Base-by-base conservation (phyloP, 2,888 invertebrate species). In the Oxyscelio sp. region DNA sequence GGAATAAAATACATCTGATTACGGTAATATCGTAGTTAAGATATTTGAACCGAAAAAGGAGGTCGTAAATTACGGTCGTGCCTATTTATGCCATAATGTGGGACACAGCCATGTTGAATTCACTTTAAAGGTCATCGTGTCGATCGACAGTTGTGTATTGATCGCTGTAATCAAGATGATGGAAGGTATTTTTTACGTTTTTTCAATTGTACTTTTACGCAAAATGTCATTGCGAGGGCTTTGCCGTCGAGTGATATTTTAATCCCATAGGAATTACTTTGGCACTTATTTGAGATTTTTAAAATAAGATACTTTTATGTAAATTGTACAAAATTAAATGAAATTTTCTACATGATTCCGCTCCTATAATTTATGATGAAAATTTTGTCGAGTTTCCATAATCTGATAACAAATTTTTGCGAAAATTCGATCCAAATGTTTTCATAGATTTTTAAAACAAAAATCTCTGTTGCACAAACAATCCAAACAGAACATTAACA, bases 21-120 rank as follows among this genome's bases (percentile, higher is more conserved):
- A 78, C 73, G 59, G 71, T 66, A 77, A 78, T 73, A 66, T 68
- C 65, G 11, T 54, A 56, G 75, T 50, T 19, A 15, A 77, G 77
- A 75, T 77, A 83, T 75, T 83, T 52, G 52, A 71, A 71, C 71
- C 71, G 71, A 83, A 83, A 83, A 83, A 83, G 82, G 82, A 83
- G 82, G 82, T 59, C 59, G 71, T 77, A 77, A 83, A 77, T 83
- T 77, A 83, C 82, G 82, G 50, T 58, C 75, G 82, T 82, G 77
- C 75, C 65, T 77, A 71, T 71, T 77, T 71, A 38, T 52, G 77
- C 82, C 71, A 52, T 59, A 52, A 83, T 83, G 71, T 77, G 70
- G 82, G 61, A 77, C 82, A 54, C 48, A 70, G 58, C 19, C 74
- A 50, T 52, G 82, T 70, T 48, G 70, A 58, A 82, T 75, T 75